These are phyloP conservation scores for Buphagus erythrorhynchus DNA, from an alignment of 2,797 vertebrate species.

Conservation along the genomic window DNA sequence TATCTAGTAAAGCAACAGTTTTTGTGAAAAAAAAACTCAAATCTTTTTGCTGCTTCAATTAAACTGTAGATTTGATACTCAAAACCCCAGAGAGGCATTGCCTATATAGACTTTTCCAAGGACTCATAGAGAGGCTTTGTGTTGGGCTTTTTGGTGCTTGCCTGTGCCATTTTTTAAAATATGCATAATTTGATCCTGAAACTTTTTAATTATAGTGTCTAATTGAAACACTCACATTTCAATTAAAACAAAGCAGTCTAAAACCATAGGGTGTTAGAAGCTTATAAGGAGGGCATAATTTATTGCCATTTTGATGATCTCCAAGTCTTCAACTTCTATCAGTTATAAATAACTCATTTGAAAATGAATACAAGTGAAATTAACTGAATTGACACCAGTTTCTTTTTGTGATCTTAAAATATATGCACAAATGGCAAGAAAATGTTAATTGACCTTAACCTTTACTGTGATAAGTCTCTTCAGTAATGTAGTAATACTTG, in stretches of 20 bases:
- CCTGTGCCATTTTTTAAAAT: conserved; percentile 12
- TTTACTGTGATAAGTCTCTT: conserved; percentile 51
- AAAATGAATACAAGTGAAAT: conserved; percentile 54
- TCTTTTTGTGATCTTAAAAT: conserved; percentile 54
- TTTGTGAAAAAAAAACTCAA: neutral
- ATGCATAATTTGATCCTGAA: conserved; percentile 39
- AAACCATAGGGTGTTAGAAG: conserved; percentile 56
- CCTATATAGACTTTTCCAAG: neutral
- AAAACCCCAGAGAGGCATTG: neutral
- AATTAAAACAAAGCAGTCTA: conserved; percentile 64
- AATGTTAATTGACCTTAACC: conserved; percentile 68
- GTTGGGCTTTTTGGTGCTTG: neutral
- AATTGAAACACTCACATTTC: conserved; percentile 56
- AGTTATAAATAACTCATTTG: conserved; percentile 63
- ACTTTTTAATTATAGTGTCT: conserved; percentile 66
- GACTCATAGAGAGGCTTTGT: neutral
- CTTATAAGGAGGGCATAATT: conserved; percentile 53
- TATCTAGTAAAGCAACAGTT: neutral
- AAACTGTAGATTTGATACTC: neutral
- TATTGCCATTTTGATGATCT: conserved; percentile 55
- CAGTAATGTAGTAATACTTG: conserved; percentile 26
- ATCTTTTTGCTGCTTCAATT: neutral
- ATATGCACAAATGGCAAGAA: conserved; percentile 33
- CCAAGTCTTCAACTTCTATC: conserved; percentile 48
- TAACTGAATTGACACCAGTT: conserved; percentile 47